Conservation (phyloP, 2,888 invertebrate species). For the Latheticus oryzae region DNA sequence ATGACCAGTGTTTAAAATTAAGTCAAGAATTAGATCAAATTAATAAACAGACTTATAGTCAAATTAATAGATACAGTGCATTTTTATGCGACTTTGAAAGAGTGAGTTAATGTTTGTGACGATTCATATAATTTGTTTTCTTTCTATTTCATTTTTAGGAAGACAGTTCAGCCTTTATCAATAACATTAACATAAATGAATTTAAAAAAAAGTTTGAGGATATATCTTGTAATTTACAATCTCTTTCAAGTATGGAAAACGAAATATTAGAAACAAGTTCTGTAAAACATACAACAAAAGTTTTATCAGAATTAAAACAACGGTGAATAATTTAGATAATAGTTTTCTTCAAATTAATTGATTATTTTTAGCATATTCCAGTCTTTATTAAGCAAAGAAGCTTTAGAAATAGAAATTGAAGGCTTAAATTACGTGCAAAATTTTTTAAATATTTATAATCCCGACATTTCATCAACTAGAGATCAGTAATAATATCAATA, state of each 20-base stretch:
- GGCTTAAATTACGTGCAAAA: neutral
- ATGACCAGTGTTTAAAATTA: slow-evolving; percentile 48
- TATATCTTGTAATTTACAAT: neutral
- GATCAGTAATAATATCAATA: neutral
- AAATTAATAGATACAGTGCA: slow-evolving; percentile 50
- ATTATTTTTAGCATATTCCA: slow-evolving; percentile 16
- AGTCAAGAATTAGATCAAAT: slow-evolving; percentile 50
- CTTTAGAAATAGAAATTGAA: slow-evolving; percentile 27
- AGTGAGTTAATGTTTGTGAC: slow-evolving; percentile 36
- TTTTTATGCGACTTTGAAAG: slow-evolving; percentile 49
- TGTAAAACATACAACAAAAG: neutral
- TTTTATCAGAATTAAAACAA: slow-evolving; percentile 3
- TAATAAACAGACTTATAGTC: slow-evolving; percentile 49
- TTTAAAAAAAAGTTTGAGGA: slow-evolving; percentile 21
- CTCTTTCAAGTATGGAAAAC: neutral
- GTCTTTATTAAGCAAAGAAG: neutral
- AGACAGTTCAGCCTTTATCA: slow-evolving; percentile 9
- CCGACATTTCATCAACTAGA: no score
- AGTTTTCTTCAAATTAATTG: neutral
- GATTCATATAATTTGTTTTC: neutral
- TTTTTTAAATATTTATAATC: no score
- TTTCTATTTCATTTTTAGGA: no score
- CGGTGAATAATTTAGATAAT: neutral
- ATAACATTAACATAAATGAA: slow-evolving; percentile 35
- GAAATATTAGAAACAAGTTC: slow-evolving; percentile 7